These are phyloP conservation scores for Pseudochaenichthys georgianus DNA, from an alignment of 2,797 vertebrate species.

Conservation along the genomic window DNA sequence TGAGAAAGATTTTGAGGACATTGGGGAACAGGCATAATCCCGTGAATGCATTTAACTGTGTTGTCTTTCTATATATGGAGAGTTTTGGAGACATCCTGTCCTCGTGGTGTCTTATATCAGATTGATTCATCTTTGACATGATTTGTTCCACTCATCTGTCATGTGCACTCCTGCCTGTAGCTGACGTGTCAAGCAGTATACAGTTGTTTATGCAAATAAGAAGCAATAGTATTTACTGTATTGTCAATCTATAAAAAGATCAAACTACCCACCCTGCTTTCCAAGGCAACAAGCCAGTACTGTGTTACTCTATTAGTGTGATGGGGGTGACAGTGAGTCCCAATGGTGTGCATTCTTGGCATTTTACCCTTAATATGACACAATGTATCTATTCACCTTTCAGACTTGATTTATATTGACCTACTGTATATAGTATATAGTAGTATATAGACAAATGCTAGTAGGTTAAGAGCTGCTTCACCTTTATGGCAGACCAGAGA, in stretches of 20 bases:
- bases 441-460: conserved; percentile 64
- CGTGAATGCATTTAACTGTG: conserved; percentile 46
- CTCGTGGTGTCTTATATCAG: conserved; percentile 50
- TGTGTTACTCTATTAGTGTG: conserved; percentile 62
- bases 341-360: conserved; percentile 65
- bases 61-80: conserved; percentile 68
- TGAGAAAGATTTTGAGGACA: conserved; percentile 19
- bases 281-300: conserved; percentile 57
- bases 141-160: conserved; percentile 53
- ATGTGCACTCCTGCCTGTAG: conserved; percentile 47
- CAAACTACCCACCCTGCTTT: conserved; percentile 23
- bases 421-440: conserved; percentile 41
- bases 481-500: conserved; percentile 43
- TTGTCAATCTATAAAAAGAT: conserved; percentile 31
- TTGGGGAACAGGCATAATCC: conserved; percentile 12
- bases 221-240: conserved; percentile 48
- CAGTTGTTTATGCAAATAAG: conserved; percentile 56
- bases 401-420: conserved; percentile 69
- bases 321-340: conserved; percentile 71
- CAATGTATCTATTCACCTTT: conserved; percentile 59
- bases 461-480: conserved; percentile 58
- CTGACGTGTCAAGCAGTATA: conserved; percentile 41
- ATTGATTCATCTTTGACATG: conserved; percentile 61
- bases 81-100: conserved; percentile 49
- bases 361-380: conserved; percentile 72